phyloP scores from a whole-genome alignment of 2,113 vertebrate species.

The Boleophthalmus pectinirostris region DNA sequence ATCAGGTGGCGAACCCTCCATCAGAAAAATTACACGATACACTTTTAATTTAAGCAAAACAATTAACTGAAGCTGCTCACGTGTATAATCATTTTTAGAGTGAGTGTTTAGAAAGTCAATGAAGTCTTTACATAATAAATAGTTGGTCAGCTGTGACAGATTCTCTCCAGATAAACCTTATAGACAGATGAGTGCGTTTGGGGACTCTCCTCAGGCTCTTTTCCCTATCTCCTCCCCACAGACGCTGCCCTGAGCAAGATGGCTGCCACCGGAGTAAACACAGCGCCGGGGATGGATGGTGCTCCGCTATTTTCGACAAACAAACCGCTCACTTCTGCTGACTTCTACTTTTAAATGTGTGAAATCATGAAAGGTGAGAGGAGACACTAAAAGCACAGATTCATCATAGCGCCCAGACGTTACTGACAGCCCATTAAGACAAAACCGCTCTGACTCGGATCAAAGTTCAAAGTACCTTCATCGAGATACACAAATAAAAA shows the following conservation, averaged over 20 bases:
- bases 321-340: neutral
- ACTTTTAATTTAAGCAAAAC: no score
- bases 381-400: neutral
- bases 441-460: neutral
- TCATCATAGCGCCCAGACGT: neutral
- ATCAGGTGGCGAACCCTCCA: no score
- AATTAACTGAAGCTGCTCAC: no score
- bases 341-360: neutral
- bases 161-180: neutral
- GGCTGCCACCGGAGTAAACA: conserved; percentile 10
- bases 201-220: neutral
- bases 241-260: conserved; percentile 6
- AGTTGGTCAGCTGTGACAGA: neutral
- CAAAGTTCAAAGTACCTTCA: neutral
- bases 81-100: no score
- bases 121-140: neutral
- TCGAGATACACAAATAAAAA: neutral
- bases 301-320: neutral
- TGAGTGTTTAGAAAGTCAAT: neutral
- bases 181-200: neutral
- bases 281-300: neutral
- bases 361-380: neutral
- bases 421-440: neutral
- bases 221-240: conserved; percentile 2
- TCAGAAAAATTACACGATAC: no score